A percentile compares a stretch with the other conserved stretches of the same genome.
These are phyloP conservation scores for Meles meles DNA, from an alignment of 2,113 vertebrate genomes.

Conservation along the genomic window DNA sequence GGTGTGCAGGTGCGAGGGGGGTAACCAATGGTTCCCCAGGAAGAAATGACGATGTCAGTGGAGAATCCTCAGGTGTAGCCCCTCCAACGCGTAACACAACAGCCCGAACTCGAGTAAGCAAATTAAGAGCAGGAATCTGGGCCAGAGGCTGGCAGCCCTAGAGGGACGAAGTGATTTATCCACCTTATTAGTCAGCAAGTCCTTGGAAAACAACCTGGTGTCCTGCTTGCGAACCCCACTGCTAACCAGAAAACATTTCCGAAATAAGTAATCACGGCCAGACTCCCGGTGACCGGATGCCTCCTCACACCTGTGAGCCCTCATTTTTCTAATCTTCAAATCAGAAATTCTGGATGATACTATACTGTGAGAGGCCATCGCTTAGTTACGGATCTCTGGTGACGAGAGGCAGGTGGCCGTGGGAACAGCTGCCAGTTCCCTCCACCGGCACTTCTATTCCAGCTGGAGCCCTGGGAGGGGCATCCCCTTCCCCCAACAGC, in stretches of 20 bases:
- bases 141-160: not conserved
- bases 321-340: conserved; percentile 10
- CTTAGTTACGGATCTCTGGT: not conserved
- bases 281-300: not conserved
- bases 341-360: conserved; percentile 8
- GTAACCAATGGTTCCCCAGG: not conserved
- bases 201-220: not conserved
- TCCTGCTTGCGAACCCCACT: not conserved
- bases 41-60: not conserved
- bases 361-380: not conserved
- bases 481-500: conserved; percentile 56
- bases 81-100: not conserved
- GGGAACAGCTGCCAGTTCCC: conserved; percentile 13
- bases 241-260: not conserved
- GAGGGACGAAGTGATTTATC: not conserved
- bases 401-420: conserved; percentile 59
- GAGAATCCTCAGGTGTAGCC: not conserved
- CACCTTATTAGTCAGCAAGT: not conserved
- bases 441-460: conserved; percentile 51
- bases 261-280: not conserved
- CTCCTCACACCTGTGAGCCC: not conserved
- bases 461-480: conserved; percentile 12
- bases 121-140: not conserved
- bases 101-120: not conserved
- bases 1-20: not conserved